Evolutionary conservation across 2,888 invertebrate genomes (phyloP).

Genomic region (Diaprepes abbreviatus): DNA sequence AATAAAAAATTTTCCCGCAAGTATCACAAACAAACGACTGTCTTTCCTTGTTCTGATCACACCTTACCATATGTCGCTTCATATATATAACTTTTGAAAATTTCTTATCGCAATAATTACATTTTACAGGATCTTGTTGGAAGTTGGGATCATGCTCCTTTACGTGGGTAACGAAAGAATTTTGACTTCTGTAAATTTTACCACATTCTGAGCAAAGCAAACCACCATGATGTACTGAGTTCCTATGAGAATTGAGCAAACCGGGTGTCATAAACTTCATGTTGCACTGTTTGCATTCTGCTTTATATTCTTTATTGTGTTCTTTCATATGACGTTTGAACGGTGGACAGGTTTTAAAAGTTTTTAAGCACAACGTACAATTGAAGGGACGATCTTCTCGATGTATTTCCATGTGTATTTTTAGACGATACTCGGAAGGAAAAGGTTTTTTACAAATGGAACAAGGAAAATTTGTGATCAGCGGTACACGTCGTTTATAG

Average conservation of each 20-base stretch:
- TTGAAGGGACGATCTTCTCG: neutral
- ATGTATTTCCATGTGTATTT: conserved; percentile 52
- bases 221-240: neutral
- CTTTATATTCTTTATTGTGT: conserved; percentile 54
- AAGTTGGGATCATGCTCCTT: neutral
- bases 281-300: conserved; percentile 51
- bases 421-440: neutral
- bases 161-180: neutral
- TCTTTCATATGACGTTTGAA: neutral
- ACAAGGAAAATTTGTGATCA: neutral
- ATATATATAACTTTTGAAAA: conserved; percentile 36
- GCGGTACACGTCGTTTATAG: too few relatives aligned
- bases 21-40: conserved; percentile 65
- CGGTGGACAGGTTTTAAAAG: neutral
- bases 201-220: neutral
- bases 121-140: neutral
- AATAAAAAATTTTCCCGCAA: conserved; percentile 69
- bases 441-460: neutral
- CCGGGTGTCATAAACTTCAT: conserved; percentile 43
- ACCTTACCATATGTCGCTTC: conserved; percentile 29
- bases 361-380: neutral
- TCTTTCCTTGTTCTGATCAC: conserved; percentile 18
- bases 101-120: neutral
- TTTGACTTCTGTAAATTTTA: neutral
- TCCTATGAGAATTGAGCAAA: conserved; percentile 63